phyloP scores from a whole-genome alignment of 2,113 vertebrate species.

The Charadrius vociferus region DNA sequence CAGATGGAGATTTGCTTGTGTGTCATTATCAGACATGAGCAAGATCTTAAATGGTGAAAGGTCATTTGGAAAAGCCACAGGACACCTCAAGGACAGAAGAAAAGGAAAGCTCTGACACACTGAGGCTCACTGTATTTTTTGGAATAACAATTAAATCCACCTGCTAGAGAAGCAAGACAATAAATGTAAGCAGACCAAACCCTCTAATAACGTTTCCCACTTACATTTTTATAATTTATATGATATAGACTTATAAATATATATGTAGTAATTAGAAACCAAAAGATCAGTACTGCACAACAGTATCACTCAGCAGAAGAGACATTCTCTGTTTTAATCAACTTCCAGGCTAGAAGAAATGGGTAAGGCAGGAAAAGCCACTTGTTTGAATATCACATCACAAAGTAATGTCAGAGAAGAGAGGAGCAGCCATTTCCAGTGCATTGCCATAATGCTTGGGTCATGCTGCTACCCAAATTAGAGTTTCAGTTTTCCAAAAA shows the following conservation, averaged over 20 bases:
- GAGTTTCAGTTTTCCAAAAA: slow-evolving; percentile 8
- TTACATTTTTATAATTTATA: not conserved
- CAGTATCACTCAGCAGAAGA: not conserved
- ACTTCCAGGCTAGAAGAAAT: not conserved
- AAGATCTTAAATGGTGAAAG: slow-evolving; percentile 13
- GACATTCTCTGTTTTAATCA: not conserved
- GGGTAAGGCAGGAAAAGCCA: not conserved
- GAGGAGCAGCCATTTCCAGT: not conserved
- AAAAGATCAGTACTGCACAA: not conserved
- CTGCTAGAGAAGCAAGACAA: not conserved
- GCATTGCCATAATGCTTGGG: not conserved
- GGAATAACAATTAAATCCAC: not conserved
- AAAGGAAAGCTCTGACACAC: not conserved
- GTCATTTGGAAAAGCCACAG: not conserved
- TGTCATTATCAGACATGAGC: not conserved
- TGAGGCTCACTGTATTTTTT: not conserved
- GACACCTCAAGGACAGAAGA: not conserved
- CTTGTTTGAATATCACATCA: not conserved
- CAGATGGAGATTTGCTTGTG: slow-evolving; percentile 22
- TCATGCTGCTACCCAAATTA: not conserved
- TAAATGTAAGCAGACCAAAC: not conserved
- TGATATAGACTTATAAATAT: not conserved
- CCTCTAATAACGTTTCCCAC: not conserved
- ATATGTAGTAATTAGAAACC: not conserved
- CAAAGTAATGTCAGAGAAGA: not conserved